These are phyloP conservation scores for Nemotelus pantherinus DNA, from an alignment of 2,888 invertebrate species.

Conservation along the genomic window DNA sequence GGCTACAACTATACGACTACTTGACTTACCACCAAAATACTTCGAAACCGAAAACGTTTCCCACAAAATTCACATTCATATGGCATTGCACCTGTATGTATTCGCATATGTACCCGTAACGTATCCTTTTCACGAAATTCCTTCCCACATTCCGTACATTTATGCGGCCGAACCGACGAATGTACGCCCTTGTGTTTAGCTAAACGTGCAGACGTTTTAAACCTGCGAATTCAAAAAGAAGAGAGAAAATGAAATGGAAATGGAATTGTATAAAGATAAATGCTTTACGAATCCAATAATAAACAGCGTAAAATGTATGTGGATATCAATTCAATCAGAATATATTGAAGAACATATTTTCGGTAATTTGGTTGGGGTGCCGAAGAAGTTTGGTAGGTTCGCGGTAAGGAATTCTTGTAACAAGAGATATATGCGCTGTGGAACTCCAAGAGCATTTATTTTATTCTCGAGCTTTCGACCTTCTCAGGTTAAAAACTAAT, in stretches of 20 bases:
- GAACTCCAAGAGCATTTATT: too few species aligned
- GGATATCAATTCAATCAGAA: not conserved
- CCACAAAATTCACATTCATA: slow-evolving; percentile 79
- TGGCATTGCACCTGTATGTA: slow-evolving; percentile 83
- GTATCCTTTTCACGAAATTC: slow-evolving; percentile 76
- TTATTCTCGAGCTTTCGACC: too few species aligned
- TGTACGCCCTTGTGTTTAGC: slow-evolving; percentile 68
- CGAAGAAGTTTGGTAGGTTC: not conserved
- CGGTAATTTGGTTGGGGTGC: not conserved
- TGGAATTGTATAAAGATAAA: too few species aligned
- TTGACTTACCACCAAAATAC: slow-evolving; percentile 71
- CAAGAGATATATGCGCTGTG: too few species aligned
- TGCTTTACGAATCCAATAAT: not conserved
- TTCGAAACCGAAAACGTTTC: slow-evolving; percentile 80
- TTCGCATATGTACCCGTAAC: slow-evolving; percentile 77
- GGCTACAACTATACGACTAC: not conserved
- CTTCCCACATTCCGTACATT: slow-evolving; percentile 71
- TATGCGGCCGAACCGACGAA: slow-evolving; percentile 70
- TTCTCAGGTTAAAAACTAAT: too few species aligned
- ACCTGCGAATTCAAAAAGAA: slow-evolving; percentile 50
- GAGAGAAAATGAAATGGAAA: not conserved
- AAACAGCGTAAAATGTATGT: slow-evolving; percentile 6
- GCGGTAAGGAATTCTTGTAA: too few species aligned
- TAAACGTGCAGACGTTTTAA: slow-evolving; percentile 56
- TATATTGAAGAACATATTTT: not conserved